Evolutionary conservation across 2,113 vertebrate genomes (phyloP).

Genomic region (Myrmophylax atrothorax): DNA sequence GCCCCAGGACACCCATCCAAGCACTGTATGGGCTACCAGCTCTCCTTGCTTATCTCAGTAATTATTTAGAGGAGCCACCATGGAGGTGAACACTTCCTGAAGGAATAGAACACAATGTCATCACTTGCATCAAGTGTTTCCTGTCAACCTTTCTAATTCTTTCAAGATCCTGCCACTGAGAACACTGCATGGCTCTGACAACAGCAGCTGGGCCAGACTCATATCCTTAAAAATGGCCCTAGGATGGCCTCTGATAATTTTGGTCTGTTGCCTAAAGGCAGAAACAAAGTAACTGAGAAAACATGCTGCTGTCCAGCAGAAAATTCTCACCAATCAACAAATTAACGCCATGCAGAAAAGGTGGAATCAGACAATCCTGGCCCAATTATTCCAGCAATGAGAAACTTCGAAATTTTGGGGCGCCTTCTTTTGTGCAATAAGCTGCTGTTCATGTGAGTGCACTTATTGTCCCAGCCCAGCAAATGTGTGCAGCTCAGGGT

Average conservation of each 20-base stretch:
- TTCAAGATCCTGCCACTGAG: neutral
- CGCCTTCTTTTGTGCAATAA: neutral
- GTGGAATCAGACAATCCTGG: neutral
- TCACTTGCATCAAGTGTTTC: neutral
- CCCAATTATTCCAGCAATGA: neutral
- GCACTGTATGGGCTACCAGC: neutral
- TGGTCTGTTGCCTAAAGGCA: neutral
- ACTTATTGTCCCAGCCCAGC: neutral
- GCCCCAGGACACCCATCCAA: neutral
- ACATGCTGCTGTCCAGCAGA: neutral
- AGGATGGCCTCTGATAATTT: neutral
- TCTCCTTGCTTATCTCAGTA: neutral
- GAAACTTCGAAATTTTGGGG: neutral
- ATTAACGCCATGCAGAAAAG: neutral
- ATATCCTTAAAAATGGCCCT: neutral
- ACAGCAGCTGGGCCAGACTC: neutral
- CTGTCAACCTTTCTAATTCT: neutral
- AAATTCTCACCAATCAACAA: neutral
- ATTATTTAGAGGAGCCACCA: neutral
- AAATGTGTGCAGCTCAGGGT: neutral
- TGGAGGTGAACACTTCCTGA: neutral
- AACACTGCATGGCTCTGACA: neutral
- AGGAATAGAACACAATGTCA: neutral
- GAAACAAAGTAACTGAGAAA: neutral
- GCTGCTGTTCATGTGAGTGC: fast-evolving